Base-by-base conservation (phyloP, 2,113 vertebrate species). In the Elaphurus davidianus region DNA sequence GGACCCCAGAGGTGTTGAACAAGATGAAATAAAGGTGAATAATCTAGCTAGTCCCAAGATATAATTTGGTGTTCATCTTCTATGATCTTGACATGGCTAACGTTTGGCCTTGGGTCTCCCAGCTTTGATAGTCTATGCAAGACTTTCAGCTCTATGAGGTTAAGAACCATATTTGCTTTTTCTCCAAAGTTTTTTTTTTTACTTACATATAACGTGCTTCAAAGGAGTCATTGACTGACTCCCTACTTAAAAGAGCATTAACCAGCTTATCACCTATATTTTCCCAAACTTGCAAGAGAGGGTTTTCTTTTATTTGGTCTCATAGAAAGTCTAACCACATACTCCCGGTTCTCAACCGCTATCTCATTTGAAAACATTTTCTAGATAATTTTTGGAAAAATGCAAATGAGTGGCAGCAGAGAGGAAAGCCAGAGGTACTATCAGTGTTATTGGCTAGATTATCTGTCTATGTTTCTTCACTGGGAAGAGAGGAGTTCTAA, bases 21-120 rank as follows among this genome's bases (percentile, higher is more conserved):
- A 36, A 95, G 67, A 83, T 62, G 30, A 86, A 96, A 93, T 25
- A 84, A 59, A 92, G 55, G 54, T 45, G 16, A 52, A 6, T n/a
- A 36, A 45, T 43, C 19, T 36, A 52, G 7, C 40, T 76, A 33
- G 45, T 84, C 52, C 52, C 54, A 82, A 82, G 36, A 54, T 1
- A 5, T 4, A 28, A 74, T 13, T 62, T 28, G 30, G 43, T 3
- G 2, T 36, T 76, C 7, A 15, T 14, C 25, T 33, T 64, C 36
- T 14, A 94, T 52, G 21, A 16, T 93, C n/a, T 78, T 71, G 28
- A 83, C 5, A 92, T 13, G 11, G 36, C 8, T 25, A 76, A 64
- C 16, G 33, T 50, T 74, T 87, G 8, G 55, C 78, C 23, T 95
- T 93, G 23, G 59, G 47, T 82, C 50, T 15, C 64, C 78, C 55